Percentiles rank a stretch among this genome's conserved stretches.
phyloP scores from a whole-genome alignment of 2,113 vertebrate genomes.

The Gobio gobio region DNA sequence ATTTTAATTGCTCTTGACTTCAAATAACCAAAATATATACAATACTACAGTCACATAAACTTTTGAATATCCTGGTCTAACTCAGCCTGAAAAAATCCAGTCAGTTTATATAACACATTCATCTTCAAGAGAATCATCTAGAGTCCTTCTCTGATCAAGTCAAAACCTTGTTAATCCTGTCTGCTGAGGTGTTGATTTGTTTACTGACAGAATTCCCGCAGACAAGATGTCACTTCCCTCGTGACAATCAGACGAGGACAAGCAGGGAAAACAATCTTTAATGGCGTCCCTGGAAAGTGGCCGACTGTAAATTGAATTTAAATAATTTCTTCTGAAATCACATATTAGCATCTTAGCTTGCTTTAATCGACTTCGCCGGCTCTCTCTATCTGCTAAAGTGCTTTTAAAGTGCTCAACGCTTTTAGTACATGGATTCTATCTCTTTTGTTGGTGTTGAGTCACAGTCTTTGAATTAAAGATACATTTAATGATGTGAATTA shows the following conservation, averaged over 20 bases:
- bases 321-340: slow-evolving; percentile 43
- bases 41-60: background rate
- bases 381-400: slow-evolving; percentile 17
- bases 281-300: slow-evolving; percentile 43
- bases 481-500: slow-evolving; percentile 47
- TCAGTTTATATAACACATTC: background rate
- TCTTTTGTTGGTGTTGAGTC: slow-evolving; percentile 31
- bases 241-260: slow-evolving; percentile 30
- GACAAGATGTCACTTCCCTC: slow-evolving; percentile 39
- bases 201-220: slow-evolving; percentile 32
- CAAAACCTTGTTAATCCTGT: slow-evolving; percentile 45
- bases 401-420: slow-evolving; percentile 6
- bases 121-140: slow-evolving; percentile 17
- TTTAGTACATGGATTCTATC: slow-evolving; percentile 32
- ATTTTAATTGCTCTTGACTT: too few relatives aligned
- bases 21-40: background rate
- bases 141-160: slow-evolving; percentile 43
- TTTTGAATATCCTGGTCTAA: background rate
- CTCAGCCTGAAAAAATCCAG: background rate
- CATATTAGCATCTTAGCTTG: slow-evolving; percentile 41
- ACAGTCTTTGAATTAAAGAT: slow-evolving; percentile 47
- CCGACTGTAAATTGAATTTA: slow-evolving; percentile 39
- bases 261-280: slow-evolving; percentile 32
- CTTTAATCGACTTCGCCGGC: background rate
- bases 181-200: slow-evolving; percentile 52